Percentiles rank a stretch among this genome's conserved stretches.
Evolutionary conservation across 2,113 vertebrate species (phyloP).

Genomic region (Prietella phreatophila): DNA sequence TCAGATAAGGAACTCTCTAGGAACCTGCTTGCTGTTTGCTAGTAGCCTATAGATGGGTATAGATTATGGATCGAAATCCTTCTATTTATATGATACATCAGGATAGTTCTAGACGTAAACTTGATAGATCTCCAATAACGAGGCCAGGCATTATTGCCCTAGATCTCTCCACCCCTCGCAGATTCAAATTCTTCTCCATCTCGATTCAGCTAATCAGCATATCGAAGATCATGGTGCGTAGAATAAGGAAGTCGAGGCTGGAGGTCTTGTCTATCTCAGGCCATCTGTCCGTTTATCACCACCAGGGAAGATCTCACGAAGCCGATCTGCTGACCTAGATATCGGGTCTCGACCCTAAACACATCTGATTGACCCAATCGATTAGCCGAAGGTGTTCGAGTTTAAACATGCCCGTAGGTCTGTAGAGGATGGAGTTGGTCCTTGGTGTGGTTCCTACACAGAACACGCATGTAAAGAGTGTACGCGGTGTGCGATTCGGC

Average conservation of each 20-base stretch:
- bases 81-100: background rate
- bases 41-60: background rate
- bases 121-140: background rate
- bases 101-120: background rate
- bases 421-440: background rate
- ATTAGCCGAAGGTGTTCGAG: background rate
- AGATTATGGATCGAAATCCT: background rate
- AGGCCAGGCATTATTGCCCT: background rate
- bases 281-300: background rate
- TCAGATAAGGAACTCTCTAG: background rate
- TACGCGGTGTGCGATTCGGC: background rate
- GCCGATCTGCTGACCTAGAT: conserved; percentile 10
- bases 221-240: background rate
- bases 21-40: background rate
- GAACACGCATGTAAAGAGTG: background rate
- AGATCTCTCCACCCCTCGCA: background rate
- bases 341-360: background rate
- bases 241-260: background rate
- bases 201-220: background rate
- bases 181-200: no score
- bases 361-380: background rate
- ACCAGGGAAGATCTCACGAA: background rate
- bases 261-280: background rate
- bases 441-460: background rate
- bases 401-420: background rate